Conservation (phyloP, 2,888 invertebrate genomes). For the Criorhina ranunculi region DNA sequence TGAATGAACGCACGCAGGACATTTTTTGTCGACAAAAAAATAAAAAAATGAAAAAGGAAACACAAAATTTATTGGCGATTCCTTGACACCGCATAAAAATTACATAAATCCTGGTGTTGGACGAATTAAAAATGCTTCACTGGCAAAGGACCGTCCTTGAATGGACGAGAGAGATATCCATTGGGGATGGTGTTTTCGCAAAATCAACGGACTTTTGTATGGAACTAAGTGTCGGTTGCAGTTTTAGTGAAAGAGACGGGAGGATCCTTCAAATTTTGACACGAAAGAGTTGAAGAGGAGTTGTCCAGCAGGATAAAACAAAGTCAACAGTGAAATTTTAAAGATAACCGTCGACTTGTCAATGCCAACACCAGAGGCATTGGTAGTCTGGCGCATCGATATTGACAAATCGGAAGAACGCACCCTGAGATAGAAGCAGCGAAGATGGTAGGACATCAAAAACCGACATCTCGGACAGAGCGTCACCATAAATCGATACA, state of each 20-base stretch:
- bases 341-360: too few relatives aligned
- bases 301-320: too few relatives aligned
- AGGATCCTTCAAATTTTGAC: not conserved
- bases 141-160: constrained; percentile 16
- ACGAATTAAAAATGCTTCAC: constrained; percentile 67
- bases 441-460: too few relatives aligned
- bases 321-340: too few relatives aligned
- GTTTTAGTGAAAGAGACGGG: too few relatives aligned
- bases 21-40: constrained; percentile 31
- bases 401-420: too few relatives aligned
- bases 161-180: not conserved
- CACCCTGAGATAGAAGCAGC: too few relatives aligned
- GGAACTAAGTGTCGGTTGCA: not conserved
- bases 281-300: too few relatives aligned
- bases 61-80: constrained; percentile 70
- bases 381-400: too few relatives aligned
- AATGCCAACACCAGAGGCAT: too few relatives aligned
- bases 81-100: constrained; percentile 74
- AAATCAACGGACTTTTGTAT: constrained; percentile 21
- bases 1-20: constrained; percentile 46
- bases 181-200: not conserved
- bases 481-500: too few relatives aligned
- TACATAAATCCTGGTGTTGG: constrained; percentile 71
- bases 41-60: constrained; percentile 46
- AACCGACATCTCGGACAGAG: too few relatives aligned